Percentiles rank a stretch among this genome's conserved stretches.
Conservation (phyloP, 2,113 vertebrate genomes). For the Catharus fuscescens region DNA sequence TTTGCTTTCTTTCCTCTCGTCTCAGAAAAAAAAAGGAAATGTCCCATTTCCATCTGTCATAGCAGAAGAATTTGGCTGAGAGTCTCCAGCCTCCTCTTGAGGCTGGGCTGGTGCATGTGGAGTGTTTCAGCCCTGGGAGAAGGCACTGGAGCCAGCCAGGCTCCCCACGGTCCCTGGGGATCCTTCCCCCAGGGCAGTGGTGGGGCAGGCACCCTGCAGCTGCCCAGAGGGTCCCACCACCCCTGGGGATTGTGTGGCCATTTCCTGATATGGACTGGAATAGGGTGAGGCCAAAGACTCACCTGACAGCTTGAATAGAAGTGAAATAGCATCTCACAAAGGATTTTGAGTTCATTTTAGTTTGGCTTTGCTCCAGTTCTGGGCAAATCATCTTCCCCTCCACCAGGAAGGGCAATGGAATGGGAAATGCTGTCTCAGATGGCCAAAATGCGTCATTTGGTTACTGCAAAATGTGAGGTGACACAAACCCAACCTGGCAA, state of each 20-base stretch:
- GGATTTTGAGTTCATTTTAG: background rate
- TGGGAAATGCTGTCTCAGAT: background rate
- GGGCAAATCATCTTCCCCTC: background rate
- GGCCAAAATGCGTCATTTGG: background rate
- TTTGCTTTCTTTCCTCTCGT: slow-evolving; percentile 18
- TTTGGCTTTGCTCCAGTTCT: background rate
- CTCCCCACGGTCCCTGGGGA: background rate
- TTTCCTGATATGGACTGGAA: background rate
- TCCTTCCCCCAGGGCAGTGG: fast-evolving
- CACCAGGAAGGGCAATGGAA: background rate
- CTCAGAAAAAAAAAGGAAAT: slow-evolving; percentile 1
- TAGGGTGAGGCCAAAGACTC: background rate
- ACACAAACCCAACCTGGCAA: background rate
- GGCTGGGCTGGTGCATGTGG: background rate
- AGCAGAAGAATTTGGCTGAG: background rate
- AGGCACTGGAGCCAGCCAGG: background rate
- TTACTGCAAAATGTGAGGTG: background rate
- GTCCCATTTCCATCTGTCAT: slow-evolving; percentile 4
- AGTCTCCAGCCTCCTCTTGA: background rate
- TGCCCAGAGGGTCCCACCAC: background rate
- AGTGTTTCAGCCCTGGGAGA: background rate
- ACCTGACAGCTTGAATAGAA: background rate
- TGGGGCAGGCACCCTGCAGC: background rate
- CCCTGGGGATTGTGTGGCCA: background rate
- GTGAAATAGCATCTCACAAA: background rate